Percentiles rank a stretch among this genome's conserved stretches.
Evolutionary conservation across 2,797 vertebrate species (phyloP).

Genomic region (Tenualosa thibaudeaui): DNA sequence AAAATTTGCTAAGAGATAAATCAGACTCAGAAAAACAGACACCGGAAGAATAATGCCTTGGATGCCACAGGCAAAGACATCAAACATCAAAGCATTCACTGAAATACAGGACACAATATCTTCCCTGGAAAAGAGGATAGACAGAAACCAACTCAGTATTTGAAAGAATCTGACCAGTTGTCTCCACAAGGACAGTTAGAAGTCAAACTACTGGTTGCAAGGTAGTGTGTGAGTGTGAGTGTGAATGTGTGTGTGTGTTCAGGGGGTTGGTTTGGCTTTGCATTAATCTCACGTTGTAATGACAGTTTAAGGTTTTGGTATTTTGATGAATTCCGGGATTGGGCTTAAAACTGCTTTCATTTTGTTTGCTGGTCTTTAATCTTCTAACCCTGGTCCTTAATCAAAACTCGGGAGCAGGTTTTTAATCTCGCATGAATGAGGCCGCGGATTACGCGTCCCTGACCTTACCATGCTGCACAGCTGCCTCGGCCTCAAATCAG

Average conservation of each 20-base stretch:
- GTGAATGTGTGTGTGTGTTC: background rate
- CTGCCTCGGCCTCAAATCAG: conserved; percentile 74
- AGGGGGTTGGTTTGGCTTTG: conserved; percentile 64
- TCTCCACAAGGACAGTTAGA: conserved; percentile 1
- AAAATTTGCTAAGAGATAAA: background rate
- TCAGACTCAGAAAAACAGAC: background rate
- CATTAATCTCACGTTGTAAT: conserved; percentile 85
- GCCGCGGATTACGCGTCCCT: conserved; percentile 79
- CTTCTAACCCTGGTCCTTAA: conserved; percentile 91
- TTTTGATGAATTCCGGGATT: conserved; percentile 93
- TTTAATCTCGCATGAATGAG: conserved; percentile 85
- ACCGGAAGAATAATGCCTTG: background rate
- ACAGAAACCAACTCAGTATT: background rate
- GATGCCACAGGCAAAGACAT: background rate
- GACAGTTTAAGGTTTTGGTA: conserved; percentile 83
- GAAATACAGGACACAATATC: background rate
- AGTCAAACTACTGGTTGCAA: conserved; percentile 19
- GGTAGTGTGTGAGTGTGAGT: background rate
- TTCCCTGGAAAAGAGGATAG: background rate
- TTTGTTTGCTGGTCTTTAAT: conserved; percentile 88
- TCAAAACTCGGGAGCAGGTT: conserved; percentile 87
- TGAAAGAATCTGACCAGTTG: background rate
- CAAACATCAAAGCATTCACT: background rate
- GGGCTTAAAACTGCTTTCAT: conserved; percentile 91
- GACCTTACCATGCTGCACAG: conserved; percentile 77